phyloP scores from a whole-genome alignment of 2,888 invertebrate species.

The Megaustenia siamemsis region DNA sequence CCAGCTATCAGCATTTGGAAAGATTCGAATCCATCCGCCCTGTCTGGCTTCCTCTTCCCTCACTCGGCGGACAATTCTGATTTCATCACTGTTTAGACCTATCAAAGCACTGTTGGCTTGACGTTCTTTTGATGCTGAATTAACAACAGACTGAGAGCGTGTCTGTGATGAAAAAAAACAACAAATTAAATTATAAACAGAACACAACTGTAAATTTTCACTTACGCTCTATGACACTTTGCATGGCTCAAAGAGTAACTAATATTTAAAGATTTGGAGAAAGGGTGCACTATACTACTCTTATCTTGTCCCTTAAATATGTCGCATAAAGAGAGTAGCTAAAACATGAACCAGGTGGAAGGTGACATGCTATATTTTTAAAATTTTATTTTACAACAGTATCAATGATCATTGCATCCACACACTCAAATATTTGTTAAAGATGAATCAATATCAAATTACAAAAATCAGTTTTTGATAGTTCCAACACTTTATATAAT shows the following conservation, averaged over 20 bases:
- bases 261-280: not conserved
- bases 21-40: conserved; percentile 93
- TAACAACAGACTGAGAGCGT: conserved; percentile 73
- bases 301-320: not conserved
- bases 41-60: conserved; percentile 89
- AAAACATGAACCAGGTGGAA: not conserved
- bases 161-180: conserved; percentile 35
- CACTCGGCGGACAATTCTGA: conserved; percentile 87
- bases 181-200: not conserved
- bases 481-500: too few species aligned
- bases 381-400: not conserved
- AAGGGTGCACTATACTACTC: not conserved
- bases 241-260: too few species aligned
- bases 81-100: conserved; percentile 87
- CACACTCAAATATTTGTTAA: too few species aligned
- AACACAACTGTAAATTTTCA: not conserved
- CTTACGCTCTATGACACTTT: too few species aligned
- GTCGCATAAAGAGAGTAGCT: not conserved
- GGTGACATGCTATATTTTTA: not conserved
- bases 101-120: conserved; percentile 57
- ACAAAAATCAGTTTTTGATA: too few species aligned
- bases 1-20: conserved; percentile 94
- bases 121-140: conserved; percentile 59
- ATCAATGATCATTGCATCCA: too few species aligned
- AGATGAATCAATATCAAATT: too few species aligned